These are phyloP conservation scores for Drosophila pruinosa DNA, from an alignment of 1,140 invertebrate genomes.

Conservation along the genomic window DNA sequence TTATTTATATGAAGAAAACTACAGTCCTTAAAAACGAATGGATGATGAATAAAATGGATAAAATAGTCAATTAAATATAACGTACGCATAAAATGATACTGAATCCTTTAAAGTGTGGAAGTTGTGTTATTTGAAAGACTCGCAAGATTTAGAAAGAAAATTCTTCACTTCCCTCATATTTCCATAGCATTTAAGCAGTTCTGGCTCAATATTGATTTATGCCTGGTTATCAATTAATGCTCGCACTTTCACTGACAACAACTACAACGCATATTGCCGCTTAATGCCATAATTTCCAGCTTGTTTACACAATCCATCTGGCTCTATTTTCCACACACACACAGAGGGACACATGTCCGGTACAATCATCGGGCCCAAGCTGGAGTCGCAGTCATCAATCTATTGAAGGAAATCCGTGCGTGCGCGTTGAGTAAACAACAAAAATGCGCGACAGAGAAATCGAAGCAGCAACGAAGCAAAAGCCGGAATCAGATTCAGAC, in stretches of 20 bases:
- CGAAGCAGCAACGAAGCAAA: constrained; percentile 8
- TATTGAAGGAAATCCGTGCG: constrained; percentile 70
- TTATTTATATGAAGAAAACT: too few species aligned
- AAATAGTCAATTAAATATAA: too few species aligned
- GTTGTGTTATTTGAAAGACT: too few species aligned
- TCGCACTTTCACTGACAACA: constrained; percentile 3
- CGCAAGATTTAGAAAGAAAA: too few species aligned
- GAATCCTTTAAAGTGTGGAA: too few species aligned
- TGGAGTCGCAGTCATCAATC: constrained; percentile 64
- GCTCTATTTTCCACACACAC: constrained; percentile 67
- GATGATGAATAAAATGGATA: too few species aligned
- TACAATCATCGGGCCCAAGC: constrained; percentile 58
- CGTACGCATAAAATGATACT: too few species aligned
- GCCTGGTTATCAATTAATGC: constrained; percentile 16
- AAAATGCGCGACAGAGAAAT: constrained; percentile 31
- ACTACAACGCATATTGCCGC: constrained; percentile 50
- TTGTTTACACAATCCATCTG: constrained; percentile 82
- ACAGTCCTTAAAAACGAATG: too few species aligned
- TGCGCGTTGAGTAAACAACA: constrained; percentile 66
- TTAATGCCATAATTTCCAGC: constrained; percentile 76
- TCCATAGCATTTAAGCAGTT: background rate
- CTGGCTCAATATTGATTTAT: background rate
- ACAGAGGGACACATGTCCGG: constrained; percentile 36
- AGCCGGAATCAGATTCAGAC: background rate
- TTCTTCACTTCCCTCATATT: too few species aligned